A percentile compares a stretch with the other conserved stretches of the same genome.
These are phyloP conservation scores for Spea multiplicata DNA, from an alignment of 2,113 vertebrate genomes.

Conservation along the genomic window DNA sequence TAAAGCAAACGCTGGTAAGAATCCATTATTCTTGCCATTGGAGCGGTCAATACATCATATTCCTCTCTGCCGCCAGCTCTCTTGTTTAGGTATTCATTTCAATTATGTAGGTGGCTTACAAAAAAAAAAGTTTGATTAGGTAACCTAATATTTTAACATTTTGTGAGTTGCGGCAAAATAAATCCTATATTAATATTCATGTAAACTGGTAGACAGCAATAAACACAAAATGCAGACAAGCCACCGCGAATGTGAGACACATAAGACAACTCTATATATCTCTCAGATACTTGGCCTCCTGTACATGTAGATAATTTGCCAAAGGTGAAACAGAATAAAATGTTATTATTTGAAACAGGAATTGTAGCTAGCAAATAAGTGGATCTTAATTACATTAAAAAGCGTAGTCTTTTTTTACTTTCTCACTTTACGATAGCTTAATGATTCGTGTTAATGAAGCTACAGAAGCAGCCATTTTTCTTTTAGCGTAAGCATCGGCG, in stretches of 20 bases:
- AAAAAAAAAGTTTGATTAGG: not conserved
- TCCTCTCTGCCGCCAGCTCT: not conserved
- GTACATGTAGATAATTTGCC: not conserved
- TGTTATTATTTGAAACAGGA: no score
- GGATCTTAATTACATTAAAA: no score
- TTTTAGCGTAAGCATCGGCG: no score
- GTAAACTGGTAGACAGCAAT: not conserved
- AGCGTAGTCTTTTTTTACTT: no score
- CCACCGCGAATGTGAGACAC: not conserved
- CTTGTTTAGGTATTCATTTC: conserved; percentile 37
- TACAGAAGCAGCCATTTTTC: no score
- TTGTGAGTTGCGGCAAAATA: not conserved
- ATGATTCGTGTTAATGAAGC: no score
- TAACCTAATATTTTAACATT: conserved; percentile 22
- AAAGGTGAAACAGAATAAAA: not conserved
- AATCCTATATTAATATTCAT: not conserved
- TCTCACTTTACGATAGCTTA: no score
- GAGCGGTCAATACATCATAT: not conserved
- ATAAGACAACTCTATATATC: not conserved
- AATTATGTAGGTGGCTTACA: conserved; percentile 26
- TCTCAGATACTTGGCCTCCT: not conserved
- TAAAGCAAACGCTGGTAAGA: not conserved
- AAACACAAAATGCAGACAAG: not conserved
- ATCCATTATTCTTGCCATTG: not conserved
- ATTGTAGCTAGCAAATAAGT: no score